Percentiles rank a stretch among this genome's conserved stretches.
Evolutionary conservation across 2,888 invertebrate genomes (phyloP).

Genomic region (Scrobipalpa atriplicella): DNA sequence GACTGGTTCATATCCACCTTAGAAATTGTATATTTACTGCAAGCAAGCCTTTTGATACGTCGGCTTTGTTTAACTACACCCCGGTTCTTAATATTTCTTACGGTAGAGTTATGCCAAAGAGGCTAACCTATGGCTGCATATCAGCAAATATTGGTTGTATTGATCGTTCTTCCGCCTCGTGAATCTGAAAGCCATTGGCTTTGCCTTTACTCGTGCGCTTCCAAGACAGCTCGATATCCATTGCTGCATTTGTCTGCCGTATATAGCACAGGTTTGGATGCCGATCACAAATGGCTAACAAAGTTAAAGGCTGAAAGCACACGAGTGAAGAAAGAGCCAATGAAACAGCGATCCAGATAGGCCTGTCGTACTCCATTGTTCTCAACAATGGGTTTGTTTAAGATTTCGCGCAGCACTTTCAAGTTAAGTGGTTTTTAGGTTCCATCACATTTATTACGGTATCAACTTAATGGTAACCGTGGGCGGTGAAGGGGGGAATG

Average conservation of each 20-base stretch:
- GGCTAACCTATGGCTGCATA: too few relatives aligned
- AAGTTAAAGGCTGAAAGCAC: not conserved
- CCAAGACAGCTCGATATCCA: too few relatives aligned
- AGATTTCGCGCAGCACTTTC: constrained; percentile 28
- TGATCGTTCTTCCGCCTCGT: too few relatives aligned
- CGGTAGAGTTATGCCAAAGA: too few relatives aligned
- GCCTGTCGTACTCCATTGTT: constrained; percentile 25
- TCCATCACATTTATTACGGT: constrained; percentile 30
- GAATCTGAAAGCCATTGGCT: too few relatives aligned
- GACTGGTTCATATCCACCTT: too few relatives aligned
- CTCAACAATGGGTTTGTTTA: constrained; percentile 31
- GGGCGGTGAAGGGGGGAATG: not conserved
- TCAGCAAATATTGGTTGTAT: too few relatives aligned
- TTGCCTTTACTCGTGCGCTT: too few relatives aligned
- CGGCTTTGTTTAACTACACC: too few relatives aligned
- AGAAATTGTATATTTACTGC: too few relatives aligned
- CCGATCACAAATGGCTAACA: not conserved
- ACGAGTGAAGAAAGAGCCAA: not conserved
- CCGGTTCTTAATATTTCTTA: too few relatives aligned
- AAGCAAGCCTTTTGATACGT: too few relatives aligned
- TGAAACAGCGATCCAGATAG: constrained; percentile 9
- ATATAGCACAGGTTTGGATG: not conserved
- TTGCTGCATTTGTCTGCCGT: not conserved
- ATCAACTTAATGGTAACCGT: constrained; percentile 19
- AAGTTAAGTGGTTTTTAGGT: constrained; percentile 32